phyloP scores from a whole-genome alignment of 2,113 vertebrate species.

The Mastomys natalensis region DNA sequence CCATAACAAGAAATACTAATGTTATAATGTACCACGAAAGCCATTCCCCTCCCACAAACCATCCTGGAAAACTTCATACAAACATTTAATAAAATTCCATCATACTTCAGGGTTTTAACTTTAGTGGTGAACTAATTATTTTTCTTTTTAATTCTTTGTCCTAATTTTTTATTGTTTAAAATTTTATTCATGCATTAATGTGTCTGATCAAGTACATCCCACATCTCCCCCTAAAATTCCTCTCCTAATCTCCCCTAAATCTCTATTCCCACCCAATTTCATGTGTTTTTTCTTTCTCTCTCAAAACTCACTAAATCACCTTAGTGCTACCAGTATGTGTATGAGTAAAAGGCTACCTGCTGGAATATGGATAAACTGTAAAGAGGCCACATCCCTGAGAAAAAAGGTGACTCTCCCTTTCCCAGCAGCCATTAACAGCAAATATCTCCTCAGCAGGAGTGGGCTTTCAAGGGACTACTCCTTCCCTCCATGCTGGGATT shows the following conservation, averaged over 20 bases:
- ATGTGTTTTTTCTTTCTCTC: background rate
- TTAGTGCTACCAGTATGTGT: background rate
- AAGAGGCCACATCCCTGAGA: background rate
- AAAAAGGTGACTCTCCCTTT: background rate
- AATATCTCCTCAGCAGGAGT: background rate
- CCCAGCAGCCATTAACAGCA: background rate
- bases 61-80: conserved; percentile 32
- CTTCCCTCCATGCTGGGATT: background rate
- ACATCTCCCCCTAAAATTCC: background rate
- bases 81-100: conserved; percentile 6
- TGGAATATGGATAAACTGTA: background rate
- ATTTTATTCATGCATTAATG: background rate
- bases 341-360: background rate
- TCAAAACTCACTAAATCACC: background rate
- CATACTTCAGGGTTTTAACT: conserved; percentile 25
- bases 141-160: background rate
- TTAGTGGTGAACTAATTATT: background rate
- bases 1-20: conserved; percentile 4
- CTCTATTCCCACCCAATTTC: background rate
- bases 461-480: background rate
- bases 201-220: background rate
- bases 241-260: background rate
- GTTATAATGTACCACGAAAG: background rate
- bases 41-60: background rate
- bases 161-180: background rate